Percentiles rank a stretch among this genome's conserved stretches.
phyloP scores from a whole-genome alignment of 2,113 vertebrate species.

The Phyllostomus discolor region DNA sequence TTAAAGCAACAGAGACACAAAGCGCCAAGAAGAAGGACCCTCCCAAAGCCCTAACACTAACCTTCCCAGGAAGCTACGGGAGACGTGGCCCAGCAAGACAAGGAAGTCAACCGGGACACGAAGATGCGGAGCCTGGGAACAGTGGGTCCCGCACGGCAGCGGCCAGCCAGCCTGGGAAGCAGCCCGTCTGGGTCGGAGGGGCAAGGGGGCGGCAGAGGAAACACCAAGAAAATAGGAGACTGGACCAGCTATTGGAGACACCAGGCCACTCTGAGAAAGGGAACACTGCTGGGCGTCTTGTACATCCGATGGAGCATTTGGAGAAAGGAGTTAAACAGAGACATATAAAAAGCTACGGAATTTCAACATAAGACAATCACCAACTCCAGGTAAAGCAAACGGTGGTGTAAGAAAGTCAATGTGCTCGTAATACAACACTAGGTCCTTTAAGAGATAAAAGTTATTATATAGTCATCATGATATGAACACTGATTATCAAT shows the following conservation, averaged over 20 bases:
- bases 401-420: not conserved
- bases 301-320: not conserved
- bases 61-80: not conserved
- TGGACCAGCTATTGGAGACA: not conserved
- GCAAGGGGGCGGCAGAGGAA: not conserved
- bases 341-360: not conserved
- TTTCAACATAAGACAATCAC: not conserved
- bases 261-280: not conserved
- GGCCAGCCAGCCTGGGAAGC: not conserved
- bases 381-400: not conserved
- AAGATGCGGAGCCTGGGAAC: not conserved
- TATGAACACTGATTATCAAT: not conserved
- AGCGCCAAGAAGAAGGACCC: not conserved
- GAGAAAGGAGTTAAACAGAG: not conserved
- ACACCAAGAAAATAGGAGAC: not conserved
- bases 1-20: not conserved
- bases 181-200: not conserved
- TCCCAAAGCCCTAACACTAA: not conserved
- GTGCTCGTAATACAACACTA: not conserved
- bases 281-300: not conserved
- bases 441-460: not conserved
- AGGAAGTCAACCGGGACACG: not conserved
- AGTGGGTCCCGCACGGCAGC: not conserved
- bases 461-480: not conserved
- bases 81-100: not conserved